These are phyloP conservation scores for Dorcus hopei DNA, from an alignment of 2,888 invertebrate species.

Conservation along the genomic window DNA sequence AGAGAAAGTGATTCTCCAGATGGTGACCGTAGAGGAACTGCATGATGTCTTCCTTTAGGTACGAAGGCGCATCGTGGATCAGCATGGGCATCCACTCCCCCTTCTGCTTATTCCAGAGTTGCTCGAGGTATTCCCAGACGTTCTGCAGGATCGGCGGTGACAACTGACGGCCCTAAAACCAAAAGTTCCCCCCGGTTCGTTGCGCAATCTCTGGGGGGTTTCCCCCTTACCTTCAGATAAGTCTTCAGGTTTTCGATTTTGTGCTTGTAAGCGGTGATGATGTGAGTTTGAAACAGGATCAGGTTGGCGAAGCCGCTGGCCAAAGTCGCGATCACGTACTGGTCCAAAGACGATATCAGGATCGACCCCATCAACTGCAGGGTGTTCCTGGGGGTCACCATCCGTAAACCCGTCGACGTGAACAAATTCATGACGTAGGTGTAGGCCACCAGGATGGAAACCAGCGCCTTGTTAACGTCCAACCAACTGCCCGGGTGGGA, in stretches of 20 bases:
- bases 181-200: too few species aligned
- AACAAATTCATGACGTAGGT: conserved; percentile 18
- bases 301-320: conserved; percentile 21
- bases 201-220: too few species aligned
- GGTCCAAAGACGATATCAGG: conserved; percentile 4
- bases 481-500: neutral
- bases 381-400: conserved; percentile 10
- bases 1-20: conserved; percentile 51
- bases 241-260: conserved; percentile 17
- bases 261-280: conserved; percentile 18
- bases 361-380: conserved; percentile 9
- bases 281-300: conserved; percentile 16
- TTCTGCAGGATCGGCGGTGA: conserved; percentile 44
- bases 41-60: conserved; percentile 46
- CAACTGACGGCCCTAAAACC: conserved; percentile 17
- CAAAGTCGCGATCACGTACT: conserved; percentile 9
- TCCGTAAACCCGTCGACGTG: conserved; percentile 15
- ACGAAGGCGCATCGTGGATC: conserved; percentile 19
- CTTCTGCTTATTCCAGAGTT: conserved; percentile 54
- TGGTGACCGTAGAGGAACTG: conserved; percentile 52
- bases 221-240: conserved; percentile 17
- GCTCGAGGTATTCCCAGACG: conserved; percentile 55
- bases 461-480: neutral
- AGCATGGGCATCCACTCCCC: conserved; percentile 49
- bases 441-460: conserved; percentile 16